A percentile compares a stretch with the other conserved stretches of the same genome.
Evolutionary conservation across 1,140 invertebrate species (phyloP).

Genomic region (Probaryconus sp.): DNA sequence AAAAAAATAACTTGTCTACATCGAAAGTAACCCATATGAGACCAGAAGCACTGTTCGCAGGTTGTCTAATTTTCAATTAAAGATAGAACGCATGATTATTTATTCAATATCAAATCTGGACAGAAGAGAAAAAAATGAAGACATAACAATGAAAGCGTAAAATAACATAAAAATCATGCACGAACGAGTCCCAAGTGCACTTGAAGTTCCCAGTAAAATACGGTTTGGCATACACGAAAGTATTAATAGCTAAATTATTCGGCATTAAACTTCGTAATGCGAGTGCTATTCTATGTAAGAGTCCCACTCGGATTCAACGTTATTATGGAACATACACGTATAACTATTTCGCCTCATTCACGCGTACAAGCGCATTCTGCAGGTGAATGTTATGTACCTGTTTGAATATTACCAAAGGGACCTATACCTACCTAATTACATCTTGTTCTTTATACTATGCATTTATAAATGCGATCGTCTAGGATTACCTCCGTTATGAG

Average conservation of each 20-base stretch:
- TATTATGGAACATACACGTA: slow-evolving; percentile 70
- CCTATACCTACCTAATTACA: slow-evolving; percentile 74
- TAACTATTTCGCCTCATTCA: slow-evolving; percentile 68
- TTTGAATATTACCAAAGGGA: slow-evolving; percentile 71
- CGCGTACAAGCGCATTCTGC: slow-evolving; percentile 57
- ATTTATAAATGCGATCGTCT: slow-evolving; percentile 54
- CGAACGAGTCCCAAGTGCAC: slow-evolving; percentile 35
- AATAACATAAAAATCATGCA: slow-evolving; percentile 47
- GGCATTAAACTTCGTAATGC: slow-evolving; percentile 73
- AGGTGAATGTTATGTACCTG: slow-evolving; percentile 60
- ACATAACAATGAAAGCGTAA: background rate
- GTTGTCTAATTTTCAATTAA: too few relatives aligned
- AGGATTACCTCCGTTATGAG: slow-evolving; percentile 31
- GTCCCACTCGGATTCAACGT: slow-evolving; percentile 69
- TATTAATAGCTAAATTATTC: slow-evolving; percentile 74
- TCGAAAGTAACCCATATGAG: too few relatives aligned
- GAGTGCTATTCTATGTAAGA: slow-evolving; percentile 75
- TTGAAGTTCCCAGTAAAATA: slow-evolving; percentile 52
- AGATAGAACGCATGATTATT: slow-evolving; percentile 13
- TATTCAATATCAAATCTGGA: slow-evolving; percentile 1
- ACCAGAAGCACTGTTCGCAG: too few relatives aligned
- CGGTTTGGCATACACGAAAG: slow-evolving; percentile 60
- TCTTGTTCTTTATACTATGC: slow-evolving; percentile 72
- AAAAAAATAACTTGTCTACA: too few relatives aligned
- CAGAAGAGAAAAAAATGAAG: slow-evolving; percentile 1